These are phyloP conservation scores for Drosophila eohydei DNA, from an alignment of 2,888 invertebrate genomes.

Conservation along the genomic window DNA sequence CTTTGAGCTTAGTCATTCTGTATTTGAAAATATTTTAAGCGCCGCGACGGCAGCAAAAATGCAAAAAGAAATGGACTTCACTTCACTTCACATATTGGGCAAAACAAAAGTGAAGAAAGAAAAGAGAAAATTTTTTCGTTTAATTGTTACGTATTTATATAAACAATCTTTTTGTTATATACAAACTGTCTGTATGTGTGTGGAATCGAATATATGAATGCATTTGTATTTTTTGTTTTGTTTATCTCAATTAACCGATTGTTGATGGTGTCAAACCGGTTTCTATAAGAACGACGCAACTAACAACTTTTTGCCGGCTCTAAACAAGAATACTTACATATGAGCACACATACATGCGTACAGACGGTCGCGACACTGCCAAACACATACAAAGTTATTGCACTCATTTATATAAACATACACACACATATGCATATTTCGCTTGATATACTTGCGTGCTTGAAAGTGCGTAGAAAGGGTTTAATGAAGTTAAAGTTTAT, in stretches of 20 bases:
- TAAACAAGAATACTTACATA: constrained; percentile 20
- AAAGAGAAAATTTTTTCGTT: constrained; percentile 54
- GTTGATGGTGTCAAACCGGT: constrained; percentile 59
- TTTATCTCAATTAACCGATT: constrained; percentile 26
- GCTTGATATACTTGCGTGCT: background rate
- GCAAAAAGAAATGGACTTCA: constrained; percentile 41
- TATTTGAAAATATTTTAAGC: constrained; percentile 46
- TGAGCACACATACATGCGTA: background rate
- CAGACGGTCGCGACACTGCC: no score
- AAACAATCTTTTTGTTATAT: background rate
- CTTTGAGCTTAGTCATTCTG: constrained; percentile 71
- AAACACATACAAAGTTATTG: background rate
- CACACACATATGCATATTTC: background rate
- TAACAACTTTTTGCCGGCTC: constrained; percentile 45
- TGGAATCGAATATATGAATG: background rate
- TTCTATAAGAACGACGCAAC: constrained; percentile 52
- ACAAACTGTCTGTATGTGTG: background rate
- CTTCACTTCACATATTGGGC: constrained; percentile 15
- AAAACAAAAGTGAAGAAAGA: constrained; percentile 36
- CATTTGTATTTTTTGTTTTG: constrained; percentile 22
- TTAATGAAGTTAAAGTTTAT: background rate
- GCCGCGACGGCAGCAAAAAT: constrained; percentile 29
- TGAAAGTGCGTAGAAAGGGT: background rate
- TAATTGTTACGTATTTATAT: constrained; percentile 29
- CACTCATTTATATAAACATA: background rate